Percentiles rank a stretch among this genome's conserved stretches.
These are phyloP conservation scores for Spinus olivaceus DNA, from an alignment of 2,797 vertebrate species.

Conservation along the genomic window DNA sequence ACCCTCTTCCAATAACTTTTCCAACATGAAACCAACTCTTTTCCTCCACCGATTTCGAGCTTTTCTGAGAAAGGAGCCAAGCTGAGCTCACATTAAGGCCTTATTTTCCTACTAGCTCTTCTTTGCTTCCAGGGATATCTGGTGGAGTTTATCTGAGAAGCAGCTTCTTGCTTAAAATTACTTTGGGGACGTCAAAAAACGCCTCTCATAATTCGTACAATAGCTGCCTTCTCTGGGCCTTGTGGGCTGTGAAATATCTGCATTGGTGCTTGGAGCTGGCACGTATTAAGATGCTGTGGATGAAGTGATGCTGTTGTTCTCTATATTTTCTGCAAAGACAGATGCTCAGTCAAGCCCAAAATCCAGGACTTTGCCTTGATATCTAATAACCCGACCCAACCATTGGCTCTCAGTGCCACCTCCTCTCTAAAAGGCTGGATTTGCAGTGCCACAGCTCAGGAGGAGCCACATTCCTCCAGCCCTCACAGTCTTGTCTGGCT, in stretches of 20 bases:
- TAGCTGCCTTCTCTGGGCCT: constrained; percentile 47
- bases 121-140: not conserved
- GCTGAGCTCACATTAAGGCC: not conserved
- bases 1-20: not conserved
- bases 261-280: not conserved
- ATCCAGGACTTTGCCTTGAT: constrained; percentile 4
- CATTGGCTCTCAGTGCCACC: not conserved
- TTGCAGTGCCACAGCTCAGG: not conserved
- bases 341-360: constrained; percentile 45
- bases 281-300: not conserved
- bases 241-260: constrained; percentile 16
- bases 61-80: not conserved
- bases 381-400: not conserved
- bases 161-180: not conserved
- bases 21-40: not conserved
- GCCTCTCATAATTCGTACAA: not conserved
- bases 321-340: not conserved
- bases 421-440: not conserved
- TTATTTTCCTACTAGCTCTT: not conserved
- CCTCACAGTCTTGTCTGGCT: not conserved
- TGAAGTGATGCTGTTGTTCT: constrained; percentile 38
- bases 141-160: not conserved
- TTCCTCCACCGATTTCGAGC: not conserved
- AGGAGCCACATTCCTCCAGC: not conserved
- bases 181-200: not conserved